Evolutionary conservation across 2,113 vertebrate species (phyloP).

Genomic region (Neogobius melanostomus): DNA sequence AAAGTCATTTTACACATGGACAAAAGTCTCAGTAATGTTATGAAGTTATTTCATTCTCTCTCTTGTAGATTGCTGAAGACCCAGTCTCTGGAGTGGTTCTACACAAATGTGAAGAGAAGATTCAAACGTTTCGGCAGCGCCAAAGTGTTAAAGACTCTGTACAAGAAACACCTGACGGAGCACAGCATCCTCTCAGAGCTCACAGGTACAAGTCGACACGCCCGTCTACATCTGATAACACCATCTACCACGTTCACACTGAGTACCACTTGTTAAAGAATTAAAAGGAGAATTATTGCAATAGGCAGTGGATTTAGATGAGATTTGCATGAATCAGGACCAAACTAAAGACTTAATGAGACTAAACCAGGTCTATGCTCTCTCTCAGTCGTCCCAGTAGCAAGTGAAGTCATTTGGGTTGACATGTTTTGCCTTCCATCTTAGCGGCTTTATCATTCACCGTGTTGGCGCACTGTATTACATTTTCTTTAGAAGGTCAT

Average conservation of each 20-base stretch:
- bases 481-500: no score
- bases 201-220: slow-evolving; percentile 73
- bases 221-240: not conserved
- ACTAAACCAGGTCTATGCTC: no score
- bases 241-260: not conserved
- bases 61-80: slow-evolving; percentile 83
- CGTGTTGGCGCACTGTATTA: slow-evolving; percentile 5
- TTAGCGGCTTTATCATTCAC: no score
- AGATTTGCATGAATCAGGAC: no score
- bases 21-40: no score
- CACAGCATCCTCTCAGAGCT: slow-evolving; percentile 77
- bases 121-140: slow-evolving; percentile 97
- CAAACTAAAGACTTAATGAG: no score
- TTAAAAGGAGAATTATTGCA: not conserved
- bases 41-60: slow-evolving; percentile 1
- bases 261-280: not conserved
- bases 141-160: slow-evolving; percentile 94
- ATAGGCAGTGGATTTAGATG: no score
- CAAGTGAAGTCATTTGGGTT: no score
- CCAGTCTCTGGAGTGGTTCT: slow-evolving; percentile 96
- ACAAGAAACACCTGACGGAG: slow-evolving; percentile 86
- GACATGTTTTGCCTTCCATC: no score
- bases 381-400: no score
- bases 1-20: no score
- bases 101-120: slow-evolving; percentile 90